These are phyloP conservation scores for Papilio polytes DNA, from an alignment of 1,140 invertebrate genomes.

Conservation along the genomic window DNA sequence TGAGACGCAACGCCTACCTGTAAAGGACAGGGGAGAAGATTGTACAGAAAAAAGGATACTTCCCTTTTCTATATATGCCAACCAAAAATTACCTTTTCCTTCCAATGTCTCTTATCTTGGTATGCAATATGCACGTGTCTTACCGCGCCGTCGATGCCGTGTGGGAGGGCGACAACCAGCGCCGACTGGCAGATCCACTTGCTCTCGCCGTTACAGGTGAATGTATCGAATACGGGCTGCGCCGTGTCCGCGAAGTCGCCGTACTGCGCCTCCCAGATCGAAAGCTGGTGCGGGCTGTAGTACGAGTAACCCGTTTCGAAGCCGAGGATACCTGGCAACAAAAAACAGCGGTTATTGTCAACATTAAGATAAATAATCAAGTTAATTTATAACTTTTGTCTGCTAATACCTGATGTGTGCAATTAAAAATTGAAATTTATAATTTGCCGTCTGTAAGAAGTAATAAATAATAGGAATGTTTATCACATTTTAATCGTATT, in stretches of 20 bases:
- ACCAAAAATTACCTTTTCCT: no score
- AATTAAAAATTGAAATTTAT: no score
- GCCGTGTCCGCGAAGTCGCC: slow-evolving; percentile 95
- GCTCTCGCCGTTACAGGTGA: slow-evolving; percentile 90
- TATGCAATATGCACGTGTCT: slow-evolving; percentile 40
- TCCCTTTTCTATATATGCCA: no score
- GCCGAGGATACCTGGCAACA: slow-evolving; percentile 84
- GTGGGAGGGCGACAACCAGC: slow-evolving; percentile 92
- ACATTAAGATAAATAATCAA: no score
- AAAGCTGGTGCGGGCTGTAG: slow-evolving; percentile 91
- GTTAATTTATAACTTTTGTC: no score
- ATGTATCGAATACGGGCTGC: slow-evolving; percentile 94
- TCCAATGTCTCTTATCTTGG: neutral
- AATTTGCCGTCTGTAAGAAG: neutral
- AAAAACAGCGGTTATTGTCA: neutral
- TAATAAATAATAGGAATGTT: neutral
- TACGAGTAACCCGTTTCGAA: slow-evolving; percentile 95
- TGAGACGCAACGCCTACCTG: no score
- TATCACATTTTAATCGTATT: neutral
- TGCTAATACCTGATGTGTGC: no score
- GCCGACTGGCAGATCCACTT: slow-evolving; percentile 95
- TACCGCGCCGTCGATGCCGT: slow-evolving; percentile 95
- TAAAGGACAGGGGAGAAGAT: no score
- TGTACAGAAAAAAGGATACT: no score
- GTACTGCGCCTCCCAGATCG: slow-evolving; percentile 96